Evolutionary conservation across 2,888 invertebrate species (phyloP).

Genomic region (Netelia melanura): DNA sequence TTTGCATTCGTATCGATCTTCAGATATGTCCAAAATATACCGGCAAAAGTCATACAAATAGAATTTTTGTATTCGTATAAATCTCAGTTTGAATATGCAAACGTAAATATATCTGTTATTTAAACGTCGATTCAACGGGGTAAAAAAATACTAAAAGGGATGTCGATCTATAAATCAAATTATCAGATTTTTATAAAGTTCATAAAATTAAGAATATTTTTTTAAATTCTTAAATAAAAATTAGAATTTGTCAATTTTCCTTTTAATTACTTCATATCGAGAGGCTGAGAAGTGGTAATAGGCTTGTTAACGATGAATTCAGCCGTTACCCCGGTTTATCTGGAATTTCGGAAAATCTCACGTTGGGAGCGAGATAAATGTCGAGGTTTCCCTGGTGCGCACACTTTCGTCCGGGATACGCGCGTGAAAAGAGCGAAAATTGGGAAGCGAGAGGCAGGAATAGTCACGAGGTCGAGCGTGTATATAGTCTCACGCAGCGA

Average conservation of each 20-base stretch:
- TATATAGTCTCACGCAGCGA: background rate
- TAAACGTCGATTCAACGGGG: background rate
- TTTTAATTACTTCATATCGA: too few species aligned
- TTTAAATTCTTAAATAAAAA: background rate
- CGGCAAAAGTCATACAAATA: slow-evolving; percentile 32
- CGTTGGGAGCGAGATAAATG: slow-evolving; percentile 46
- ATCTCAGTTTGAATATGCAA: too few species aligned
- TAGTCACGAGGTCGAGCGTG: slow-evolving; percentile 10
- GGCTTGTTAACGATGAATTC: slow-evolving; percentile 3
- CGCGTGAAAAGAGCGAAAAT: slow-evolving; percentile 1
- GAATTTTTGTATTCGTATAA: background rate
- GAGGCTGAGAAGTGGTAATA: background rate
- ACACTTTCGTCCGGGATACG: slow-evolving; percentile 20
- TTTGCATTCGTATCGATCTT: slow-evolving; percentile 4
- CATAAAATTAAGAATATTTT: background rate
- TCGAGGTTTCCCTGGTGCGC: slow-evolving; percentile 24
- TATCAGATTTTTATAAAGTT: too few species aligned
- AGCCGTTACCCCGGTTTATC: background rate
- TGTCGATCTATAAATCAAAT: background rate
- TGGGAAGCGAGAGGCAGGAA: slow-evolving; percentile 47
- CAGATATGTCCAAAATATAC: slow-evolving; percentile 28
- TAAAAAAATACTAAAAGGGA: background rate
- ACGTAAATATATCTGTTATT: background rate
- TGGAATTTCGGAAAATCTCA: background rate
- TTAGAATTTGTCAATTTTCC: background rate